Evolutionary conservation across 2,113 vertebrate genomes (phyloP).

Genomic region (Antechinus flavipes): DNA sequence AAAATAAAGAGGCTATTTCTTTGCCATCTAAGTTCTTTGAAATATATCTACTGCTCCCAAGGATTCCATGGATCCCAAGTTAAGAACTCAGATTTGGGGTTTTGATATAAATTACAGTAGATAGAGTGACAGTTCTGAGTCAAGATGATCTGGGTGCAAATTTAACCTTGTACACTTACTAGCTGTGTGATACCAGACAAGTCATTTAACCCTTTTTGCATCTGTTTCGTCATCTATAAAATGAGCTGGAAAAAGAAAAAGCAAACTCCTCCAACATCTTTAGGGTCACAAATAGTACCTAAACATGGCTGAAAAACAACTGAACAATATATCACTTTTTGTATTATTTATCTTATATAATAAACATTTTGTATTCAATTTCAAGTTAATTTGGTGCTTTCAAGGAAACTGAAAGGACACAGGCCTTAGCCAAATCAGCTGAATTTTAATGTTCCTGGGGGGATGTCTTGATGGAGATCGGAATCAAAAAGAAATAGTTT

Average conservation of each 20-base stretch:
- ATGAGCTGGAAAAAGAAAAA: no score
- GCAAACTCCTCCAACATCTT: no score
- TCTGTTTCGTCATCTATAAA: no score
- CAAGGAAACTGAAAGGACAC: not conserved
- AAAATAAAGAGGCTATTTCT: not conserved
- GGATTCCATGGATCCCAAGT: not conserved
- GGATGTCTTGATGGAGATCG: not conserved
- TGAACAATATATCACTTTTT: not conserved
- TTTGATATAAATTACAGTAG: not conserved
- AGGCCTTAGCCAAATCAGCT: not conserved
- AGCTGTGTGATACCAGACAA: no score
- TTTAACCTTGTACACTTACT: no score
- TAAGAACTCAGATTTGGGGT: not conserved
- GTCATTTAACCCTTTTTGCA: no score
- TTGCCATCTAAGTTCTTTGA: not conserved
- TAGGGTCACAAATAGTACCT: no score
- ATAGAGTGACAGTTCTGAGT: no score
- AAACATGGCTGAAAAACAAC: no score
- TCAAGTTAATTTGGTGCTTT: not conserved
- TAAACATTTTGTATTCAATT: not conserved
- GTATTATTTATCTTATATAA: not conserved
- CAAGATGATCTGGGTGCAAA: no score
- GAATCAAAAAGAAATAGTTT: not conserved
- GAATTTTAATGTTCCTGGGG: not conserved
- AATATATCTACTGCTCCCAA: not conserved